phyloP scores from a whole-genome alignment of 1,140 invertebrate species.

The Papilio aristodemus region DNA sequence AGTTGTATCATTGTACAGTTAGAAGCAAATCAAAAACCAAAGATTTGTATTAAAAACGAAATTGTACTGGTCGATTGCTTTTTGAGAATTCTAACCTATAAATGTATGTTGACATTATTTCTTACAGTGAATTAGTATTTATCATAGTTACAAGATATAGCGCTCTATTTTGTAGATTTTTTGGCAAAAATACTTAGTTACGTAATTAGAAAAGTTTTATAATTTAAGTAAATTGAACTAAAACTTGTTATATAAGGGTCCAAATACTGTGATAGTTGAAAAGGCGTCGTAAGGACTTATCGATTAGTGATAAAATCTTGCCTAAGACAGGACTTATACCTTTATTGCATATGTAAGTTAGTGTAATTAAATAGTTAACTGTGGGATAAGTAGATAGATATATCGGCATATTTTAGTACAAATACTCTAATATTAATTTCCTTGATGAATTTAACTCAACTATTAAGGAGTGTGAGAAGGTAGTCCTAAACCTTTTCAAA shows the following conservation, averaged over 20 bases:
- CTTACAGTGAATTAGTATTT: neutral
- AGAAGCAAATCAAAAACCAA: neutral
- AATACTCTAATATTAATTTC: neutral
- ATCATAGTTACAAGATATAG: neutral
- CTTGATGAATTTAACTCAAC: no score
- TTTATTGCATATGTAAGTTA: neutral
- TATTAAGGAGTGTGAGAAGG: no score
- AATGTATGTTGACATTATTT: neutral
- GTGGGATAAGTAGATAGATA: neutral
- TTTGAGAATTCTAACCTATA: neutral
- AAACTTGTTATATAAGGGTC: slow-evolving; percentile 31
- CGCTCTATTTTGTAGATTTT: neutral
- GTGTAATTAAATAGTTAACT: slow-evolving; percentile 3
- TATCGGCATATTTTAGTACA: neutral
- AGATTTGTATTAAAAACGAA: slow-evolving; percentile 6
- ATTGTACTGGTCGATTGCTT: neutral
- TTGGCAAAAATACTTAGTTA: slow-evolving; percentile 28
- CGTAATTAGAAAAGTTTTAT: neutral
- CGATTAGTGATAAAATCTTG: slow-evolving; percentile 30
- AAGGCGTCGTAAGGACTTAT: slow-evolving; percentile 14
- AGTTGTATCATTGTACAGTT: slow-evolving; percentile 3
- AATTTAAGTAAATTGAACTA: neutral
- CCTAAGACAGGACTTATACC: slow-evolving; percentile 21
- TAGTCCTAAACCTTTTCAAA: no score
- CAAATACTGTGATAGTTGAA: slow-evolving; percentile 45